Evolutionary conservation across 2,888 invertebrate genomes (phyloP), one percentile per base, ranked within the genome.

Genomic region (Leptinotarsa rubiginosa): DNA sequence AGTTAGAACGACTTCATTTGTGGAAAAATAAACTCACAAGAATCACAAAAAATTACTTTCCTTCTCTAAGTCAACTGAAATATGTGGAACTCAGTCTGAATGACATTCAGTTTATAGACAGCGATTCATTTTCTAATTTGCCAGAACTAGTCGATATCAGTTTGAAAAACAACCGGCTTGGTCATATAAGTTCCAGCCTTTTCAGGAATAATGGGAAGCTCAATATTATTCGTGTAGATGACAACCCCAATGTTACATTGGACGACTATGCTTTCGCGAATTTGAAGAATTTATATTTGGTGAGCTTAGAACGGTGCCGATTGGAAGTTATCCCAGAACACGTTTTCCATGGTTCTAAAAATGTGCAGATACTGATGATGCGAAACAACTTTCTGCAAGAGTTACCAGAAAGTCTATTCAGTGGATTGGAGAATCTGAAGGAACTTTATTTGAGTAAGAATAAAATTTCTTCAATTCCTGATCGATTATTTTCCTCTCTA

Each of bases 41-140:
- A 10, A 56, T 85, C 41, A 89, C 91, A 15, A 89, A 90, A 76
- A 89, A 91, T 73, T 89, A 91, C 76, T 93, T 95, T 83, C 89
- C 90, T 41, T 92, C 92, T 59, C 89, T 94, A 10, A 87, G 88
- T 49, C 91, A 91, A 0, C 88, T 96, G 7, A 89, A 89, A 81
- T 91, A 91, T 78, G 88, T 96, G 74, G 94, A 95, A 86, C 86
- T 96, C 72, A 92, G 92, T 82, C 88, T 89, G 12, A 95, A 95
- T 85, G 89, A 90, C 70, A 89, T 95, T 78, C 89, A 90, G 75
- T 88, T 89, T 72, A 87, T 95, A 66, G 90, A 92, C 0, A 85
- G 89, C 12, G 90, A 91, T 81, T 89, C 92, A 72, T 94, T 95
- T 74, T 66, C 78, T 13, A 77, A 81, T 52, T 76, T 84, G 16